These are phyloP conservation scores for Enteromius anoplus DNA, from an alignment of 2,797 vertebrate species.

Conservation along the genomic window DNA sequence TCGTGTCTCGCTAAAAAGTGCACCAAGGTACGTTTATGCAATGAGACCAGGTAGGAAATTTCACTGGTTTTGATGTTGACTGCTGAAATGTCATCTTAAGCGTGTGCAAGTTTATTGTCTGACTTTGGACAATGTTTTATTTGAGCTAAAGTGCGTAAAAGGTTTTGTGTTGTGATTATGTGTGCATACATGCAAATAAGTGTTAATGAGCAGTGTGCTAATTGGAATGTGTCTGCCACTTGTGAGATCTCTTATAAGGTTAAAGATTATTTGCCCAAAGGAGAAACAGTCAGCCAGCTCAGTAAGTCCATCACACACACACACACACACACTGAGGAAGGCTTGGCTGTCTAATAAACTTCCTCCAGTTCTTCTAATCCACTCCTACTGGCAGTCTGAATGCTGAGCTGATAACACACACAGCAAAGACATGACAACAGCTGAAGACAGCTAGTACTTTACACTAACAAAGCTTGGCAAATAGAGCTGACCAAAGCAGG, in stretches of 20 bases:
- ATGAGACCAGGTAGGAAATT: neutral
- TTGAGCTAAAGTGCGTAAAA: neutral
- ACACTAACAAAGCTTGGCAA: slow-evolving; percentile 27
- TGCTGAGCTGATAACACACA: slow-evolving; percentile 39
- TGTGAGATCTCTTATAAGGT: slow-evolving; percentile 25
- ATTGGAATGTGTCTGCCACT: slow-evolving; percentile 14
- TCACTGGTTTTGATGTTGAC: neutral
- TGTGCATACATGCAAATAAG: slow-evolving; percentile 30
- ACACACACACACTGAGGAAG: neutral
- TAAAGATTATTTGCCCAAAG: slow-evolving; percentile 29
- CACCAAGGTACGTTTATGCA: no score
- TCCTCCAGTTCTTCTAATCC: slow-evolving; percentile 32
- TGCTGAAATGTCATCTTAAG: neutral
- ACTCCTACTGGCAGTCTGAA: slow-evolving; percentile 27
- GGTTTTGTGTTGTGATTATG: neutral
- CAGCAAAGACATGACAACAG: slow-evolving; percentile 2
- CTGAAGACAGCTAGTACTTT: slow-evolving; percentile 12
- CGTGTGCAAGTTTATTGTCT: neutral
- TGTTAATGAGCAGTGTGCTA: slow-evolving; percentile 23
- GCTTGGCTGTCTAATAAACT: slow-evolving; percentile 21
- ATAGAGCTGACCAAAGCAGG: slow-evolving; percentile 28
- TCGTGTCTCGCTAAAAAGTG: no score
- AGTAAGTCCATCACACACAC: slow-evolving; percentile 6
- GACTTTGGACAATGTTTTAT: neutral
- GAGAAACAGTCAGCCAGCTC: neutral